Evolutionary conservation across 2,797 vertebrate genomes (phyloP).

Genomic region (Ciconia nigra): DNA sequence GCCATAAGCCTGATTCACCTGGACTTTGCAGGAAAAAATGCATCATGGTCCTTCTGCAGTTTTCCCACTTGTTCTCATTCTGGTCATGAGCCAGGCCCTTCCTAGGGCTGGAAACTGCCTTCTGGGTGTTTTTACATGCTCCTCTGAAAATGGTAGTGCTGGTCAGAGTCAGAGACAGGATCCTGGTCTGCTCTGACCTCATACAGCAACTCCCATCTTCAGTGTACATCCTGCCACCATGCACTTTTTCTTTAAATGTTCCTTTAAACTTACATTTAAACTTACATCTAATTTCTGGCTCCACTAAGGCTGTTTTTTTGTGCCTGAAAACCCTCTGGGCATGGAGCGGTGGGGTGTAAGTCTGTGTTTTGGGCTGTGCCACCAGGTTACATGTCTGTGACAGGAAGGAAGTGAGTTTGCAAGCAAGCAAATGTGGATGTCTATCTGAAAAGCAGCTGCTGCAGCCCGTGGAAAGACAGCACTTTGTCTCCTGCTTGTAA

Average conservation of each 20-base stretch:
- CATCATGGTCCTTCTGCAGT: neutral
- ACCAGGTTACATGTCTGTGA: conserved; percentile 11
- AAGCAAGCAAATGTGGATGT: conserved; percentile 14
- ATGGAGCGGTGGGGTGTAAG: neutral
- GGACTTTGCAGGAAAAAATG: neutral
- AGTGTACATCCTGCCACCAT: neutral
- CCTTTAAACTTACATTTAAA: neutral
- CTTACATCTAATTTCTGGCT: neutral
- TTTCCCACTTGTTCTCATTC: neutral
- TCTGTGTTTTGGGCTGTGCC: conserved; percentile 19
- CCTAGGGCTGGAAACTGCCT: neutral
- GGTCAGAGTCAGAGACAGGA: neutral
- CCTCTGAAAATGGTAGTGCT: neutral
- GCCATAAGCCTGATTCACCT: neutral
- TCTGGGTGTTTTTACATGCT: neutral
- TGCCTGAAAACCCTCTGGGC: neutral
- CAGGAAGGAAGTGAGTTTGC: conserved; percentile 60
- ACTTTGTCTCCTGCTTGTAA: conserved; percentile 61
- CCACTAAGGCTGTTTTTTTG: neutral
- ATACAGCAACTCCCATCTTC: neutral
- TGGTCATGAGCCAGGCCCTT: neutral
- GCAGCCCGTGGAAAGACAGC: neutral
- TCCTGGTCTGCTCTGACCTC: neutral
- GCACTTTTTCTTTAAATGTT: neutral
- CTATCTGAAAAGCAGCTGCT: conserved; percentile 27